Percentiles rank a stretch among this genome's conserved stretches.
phyloP scores from a whole-genome alignment of 2,888 invertebrate species.

The Cetonia aurata region DNA sequence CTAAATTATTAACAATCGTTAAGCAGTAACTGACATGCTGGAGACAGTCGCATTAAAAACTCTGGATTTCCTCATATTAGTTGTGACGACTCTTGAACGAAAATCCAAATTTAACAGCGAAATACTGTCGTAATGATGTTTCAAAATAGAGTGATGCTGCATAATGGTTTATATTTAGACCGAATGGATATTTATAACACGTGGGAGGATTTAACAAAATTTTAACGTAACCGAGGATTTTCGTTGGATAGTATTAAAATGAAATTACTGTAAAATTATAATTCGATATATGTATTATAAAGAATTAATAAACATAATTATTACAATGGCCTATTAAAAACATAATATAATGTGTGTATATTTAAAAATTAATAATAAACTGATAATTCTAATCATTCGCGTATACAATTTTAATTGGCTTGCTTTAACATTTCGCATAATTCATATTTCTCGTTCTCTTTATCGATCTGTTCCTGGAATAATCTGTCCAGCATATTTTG shows the following conservation, averaged over 20 bases:
- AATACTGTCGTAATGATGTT: conserved; percentile 34
- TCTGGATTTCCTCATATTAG: conserved; percentile 7
- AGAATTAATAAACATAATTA: conserved; percentile 10
- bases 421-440: conserved; percentile 62
- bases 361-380: too few species aligned
- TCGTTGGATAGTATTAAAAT: neutral
- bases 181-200: conserved; percentile 18
- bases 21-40: conserved; percentile 14
- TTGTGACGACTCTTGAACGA: conserved; percentile 11
- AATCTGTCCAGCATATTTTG: conserved; percentile 81
- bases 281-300: neutral
- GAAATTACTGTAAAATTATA: neutral
- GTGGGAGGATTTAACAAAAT: too few species aligned
- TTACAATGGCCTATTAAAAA: neutral
- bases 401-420: conserved; percentile 18
- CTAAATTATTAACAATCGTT: neutral
- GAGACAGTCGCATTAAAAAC: conserved; percentile 23
- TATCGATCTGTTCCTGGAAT: conserved; percentile 82
- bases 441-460: conserved; percentile 75
- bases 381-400: too few species aligned
- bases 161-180: conserved; percentile 32
- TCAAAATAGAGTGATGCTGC: neutral
- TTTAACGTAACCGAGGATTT: neutral
- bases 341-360: too few species aligned
- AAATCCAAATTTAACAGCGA: conserved; percentile 27